Conservation (phyloP, 2,888 invertebrate species). For the Smittia sp. region DNA sequence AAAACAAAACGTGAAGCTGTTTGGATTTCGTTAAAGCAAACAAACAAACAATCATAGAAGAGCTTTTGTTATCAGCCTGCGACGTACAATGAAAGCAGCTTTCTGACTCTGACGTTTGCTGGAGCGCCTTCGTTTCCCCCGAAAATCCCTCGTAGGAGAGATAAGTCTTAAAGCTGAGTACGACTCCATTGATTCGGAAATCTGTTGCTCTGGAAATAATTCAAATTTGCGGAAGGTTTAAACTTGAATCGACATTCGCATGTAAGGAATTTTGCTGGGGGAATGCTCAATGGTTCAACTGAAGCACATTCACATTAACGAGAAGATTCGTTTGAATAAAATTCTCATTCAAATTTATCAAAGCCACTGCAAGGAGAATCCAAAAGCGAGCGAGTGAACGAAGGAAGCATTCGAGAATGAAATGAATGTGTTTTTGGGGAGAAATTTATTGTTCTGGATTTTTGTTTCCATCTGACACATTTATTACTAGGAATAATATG, state of each 20-base stretch:
- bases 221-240: no score
- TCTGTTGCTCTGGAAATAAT: conserved; percentile 8
- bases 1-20: background rate
- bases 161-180: no score
- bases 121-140: no score
- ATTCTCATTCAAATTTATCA: background rate
- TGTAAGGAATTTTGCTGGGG: background rate
- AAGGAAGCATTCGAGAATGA: background rate
- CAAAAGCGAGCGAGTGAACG: background rate
- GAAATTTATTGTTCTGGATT: background rate
- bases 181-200: background rate
- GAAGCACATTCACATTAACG: background rate
- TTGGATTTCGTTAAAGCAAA: background rate
- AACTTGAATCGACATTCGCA: no score
- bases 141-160: no score
- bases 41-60: background rate
- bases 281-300: background rate
- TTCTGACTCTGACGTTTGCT: no score
- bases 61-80: conserved; percentile 5
- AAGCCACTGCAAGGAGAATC: no score
- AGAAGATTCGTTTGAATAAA: no score
- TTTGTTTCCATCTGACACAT: conserved; percentile 1
- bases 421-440: background rate
- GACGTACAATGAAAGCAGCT: background rate
- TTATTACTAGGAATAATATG: background rate